Conservation (phyloP, 2,113 vertebrate genomes). For the Trematocara macrostoma region DNA sequence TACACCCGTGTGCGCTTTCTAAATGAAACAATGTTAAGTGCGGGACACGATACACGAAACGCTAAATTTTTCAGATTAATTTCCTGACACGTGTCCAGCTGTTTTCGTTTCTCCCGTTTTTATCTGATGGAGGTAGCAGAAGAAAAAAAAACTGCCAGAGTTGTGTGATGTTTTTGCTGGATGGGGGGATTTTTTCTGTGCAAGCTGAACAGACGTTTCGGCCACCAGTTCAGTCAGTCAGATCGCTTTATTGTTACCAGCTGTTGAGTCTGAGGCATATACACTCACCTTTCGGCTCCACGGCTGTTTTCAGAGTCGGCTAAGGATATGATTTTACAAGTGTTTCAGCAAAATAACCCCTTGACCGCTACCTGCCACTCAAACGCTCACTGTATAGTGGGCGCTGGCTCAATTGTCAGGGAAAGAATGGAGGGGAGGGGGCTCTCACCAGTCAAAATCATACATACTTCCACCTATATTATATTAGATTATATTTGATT, state of each 20-base stretch:
- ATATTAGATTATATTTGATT: background rate
- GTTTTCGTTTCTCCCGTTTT: background rate
- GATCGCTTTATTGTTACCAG: conserved; percentile 76
- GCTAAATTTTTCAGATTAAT: conserved; percentile 28
- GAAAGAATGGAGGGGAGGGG: background rate
- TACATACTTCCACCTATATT: background rate
- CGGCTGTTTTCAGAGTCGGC: conserved; percentile 44
- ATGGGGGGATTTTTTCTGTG: conserved; percentile 67
- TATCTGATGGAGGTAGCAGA: conserved; percentile 53
- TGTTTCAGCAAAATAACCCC: conserved; percentile 56
- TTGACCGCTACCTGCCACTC: conserved; percentile 40
- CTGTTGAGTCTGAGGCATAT: conserved; percentile 61
- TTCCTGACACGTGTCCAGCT: conserved; percentile 53
- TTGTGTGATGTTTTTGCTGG: conserved; percentile 73
- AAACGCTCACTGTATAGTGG: conserved; percentile 17
- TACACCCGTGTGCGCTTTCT: conserved; percentile 15
- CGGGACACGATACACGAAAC: conserved; percentile 37
- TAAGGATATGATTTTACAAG: conserved; percentile 55
- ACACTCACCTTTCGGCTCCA: conserved; percentile 61
- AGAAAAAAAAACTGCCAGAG: conserved; percentile 22
- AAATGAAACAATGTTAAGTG: conserved; percentile 46
- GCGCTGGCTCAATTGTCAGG: conserved; percentile 36
- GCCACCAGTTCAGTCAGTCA: conserved; percentile 70
- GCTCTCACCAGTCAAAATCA: background rate
- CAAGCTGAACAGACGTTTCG: conserved; percentile 72